Percentiles rank a stretch among this genome's conserved stretches.
phyloP scores from a whole-genome alignment of 2,113 vertebrate species.

The Sinocyclocheilus grahami region DNA sequence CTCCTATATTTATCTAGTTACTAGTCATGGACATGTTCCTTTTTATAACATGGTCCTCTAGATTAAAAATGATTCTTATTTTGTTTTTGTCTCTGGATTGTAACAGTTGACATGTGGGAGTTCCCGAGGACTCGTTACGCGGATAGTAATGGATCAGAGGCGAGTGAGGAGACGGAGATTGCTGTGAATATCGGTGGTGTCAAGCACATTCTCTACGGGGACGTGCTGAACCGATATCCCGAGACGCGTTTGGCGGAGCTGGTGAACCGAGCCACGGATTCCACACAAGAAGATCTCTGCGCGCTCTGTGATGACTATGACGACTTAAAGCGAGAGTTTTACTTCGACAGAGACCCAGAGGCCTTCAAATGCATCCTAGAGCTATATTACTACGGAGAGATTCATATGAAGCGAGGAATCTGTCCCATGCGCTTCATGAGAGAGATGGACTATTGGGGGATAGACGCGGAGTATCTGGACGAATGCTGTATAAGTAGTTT shows the following conservation, averaged over 20 bases:
- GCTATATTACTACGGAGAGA: conserved; percentile 90
- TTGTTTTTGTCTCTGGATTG: not conserved
- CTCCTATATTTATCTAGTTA: not conserved
- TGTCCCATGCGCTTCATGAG: conserved; percentile 96
- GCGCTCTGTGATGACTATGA: conserved; percentile 95
- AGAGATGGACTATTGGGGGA: conserved; percentile 98
- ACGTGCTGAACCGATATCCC: conserved; percentile 87
- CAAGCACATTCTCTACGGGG: conserved; percentile 84
- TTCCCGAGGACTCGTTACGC: conserved; percentile 76
- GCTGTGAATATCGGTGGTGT: conserved; percentile 94
- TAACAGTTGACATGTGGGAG: conserved; percentile 73
- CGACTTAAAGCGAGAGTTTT: conserved; percentile 87
- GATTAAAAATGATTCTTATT: not conserved
- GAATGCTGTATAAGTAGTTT: conserved; percentile 90
- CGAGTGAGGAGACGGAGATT: conserved; percentile 83
- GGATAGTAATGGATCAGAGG: conserved; percentile 76
- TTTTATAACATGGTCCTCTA: not conserved
- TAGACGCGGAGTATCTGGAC: conserved; percentile 87
- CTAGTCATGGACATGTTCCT: not conserved
- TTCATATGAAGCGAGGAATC: conserved; percentile 95
- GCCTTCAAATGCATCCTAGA: conserved; percentile 93
- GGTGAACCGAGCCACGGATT: conserved; percentile 75
- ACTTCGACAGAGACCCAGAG: conserved; percentile 96
- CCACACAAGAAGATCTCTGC: conserved; percentile 70
- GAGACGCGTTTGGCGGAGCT: conserved; percentile 90